Evolutionary conservation across 1,140 invertebrate genomes (phyloP).

Genomic region (Lepidurus apus): DNA sequence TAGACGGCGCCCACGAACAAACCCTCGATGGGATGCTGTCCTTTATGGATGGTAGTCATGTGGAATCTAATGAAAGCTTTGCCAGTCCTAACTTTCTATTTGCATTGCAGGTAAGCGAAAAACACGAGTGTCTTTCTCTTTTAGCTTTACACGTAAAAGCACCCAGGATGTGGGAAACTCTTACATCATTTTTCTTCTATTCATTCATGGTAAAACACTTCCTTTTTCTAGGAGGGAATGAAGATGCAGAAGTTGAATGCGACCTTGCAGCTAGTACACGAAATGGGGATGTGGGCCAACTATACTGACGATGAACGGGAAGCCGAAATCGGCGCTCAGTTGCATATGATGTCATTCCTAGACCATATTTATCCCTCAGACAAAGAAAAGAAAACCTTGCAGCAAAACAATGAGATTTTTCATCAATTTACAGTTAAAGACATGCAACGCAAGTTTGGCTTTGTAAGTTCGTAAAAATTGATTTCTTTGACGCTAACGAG

Average conservation of each 20-base stretch:
- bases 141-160: neutral
- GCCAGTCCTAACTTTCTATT: slow-evolving; percentile 27
- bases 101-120: slow-evolving; percentile 26
- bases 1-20: slow-evolving; percentile 29
- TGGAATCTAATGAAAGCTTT: neutral
- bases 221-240: slow-evolving; percentile 10
- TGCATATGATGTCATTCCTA: slow-evolving; percentile 13
- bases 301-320: slow-evolving; percentile 1
- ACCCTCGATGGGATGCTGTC: slow-evolving; percentile 7
- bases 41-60: neutral
- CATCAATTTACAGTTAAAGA: slow-evolving; percentile 29
- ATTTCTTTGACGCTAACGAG: neutral
- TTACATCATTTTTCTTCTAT: neutral
- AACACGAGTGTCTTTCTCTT: neutral
- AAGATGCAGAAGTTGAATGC: slow-evolving; percentile 22
- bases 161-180: neutral
- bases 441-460: slow-evolving; percentile 30
- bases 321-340: slow-evolving; percentile 4
- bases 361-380: slow-evolving; percentile 45
- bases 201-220: neutral
- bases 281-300: slow-evolving; percentile 3
- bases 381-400: slow-evolving; percentile 44
- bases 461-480: slow-evolving; percentile 32
- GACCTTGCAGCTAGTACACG: slow-evolving; percentile 12
- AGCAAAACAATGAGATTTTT: slow-evolving; percentile 30